phyloP scores from a whole-genome alignment of 2,113 vertebrate genomes.

The Spheniscus mendiculus region DNA sequence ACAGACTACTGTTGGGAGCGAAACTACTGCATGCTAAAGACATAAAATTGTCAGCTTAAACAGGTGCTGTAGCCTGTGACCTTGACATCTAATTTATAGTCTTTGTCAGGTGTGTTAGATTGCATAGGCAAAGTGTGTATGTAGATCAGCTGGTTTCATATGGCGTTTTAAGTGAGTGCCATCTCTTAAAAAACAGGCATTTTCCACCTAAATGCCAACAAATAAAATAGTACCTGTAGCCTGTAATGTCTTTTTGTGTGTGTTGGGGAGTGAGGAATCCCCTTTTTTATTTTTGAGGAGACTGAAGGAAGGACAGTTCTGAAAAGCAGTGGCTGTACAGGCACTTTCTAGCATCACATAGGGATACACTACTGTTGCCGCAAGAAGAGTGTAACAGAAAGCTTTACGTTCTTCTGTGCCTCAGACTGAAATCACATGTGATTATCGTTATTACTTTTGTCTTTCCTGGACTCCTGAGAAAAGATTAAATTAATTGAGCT shows the following conservation, averaged over 20 bases:
- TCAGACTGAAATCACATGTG: neutral
- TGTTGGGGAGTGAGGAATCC: neutral
- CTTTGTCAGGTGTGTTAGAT: neutral
- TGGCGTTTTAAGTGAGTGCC: neutral
- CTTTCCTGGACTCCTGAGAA: neutral
- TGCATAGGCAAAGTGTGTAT: neutral
- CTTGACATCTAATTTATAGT: neutral
- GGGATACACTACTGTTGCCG: accelerated
- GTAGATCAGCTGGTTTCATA: neutral
- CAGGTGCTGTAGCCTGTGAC: neutral
- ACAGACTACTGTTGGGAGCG: neutral
- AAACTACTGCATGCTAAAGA: neutral
- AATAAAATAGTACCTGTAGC: neutral
- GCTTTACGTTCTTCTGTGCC: neutral
- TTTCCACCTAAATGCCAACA: neutral
- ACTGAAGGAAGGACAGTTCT: neutral
- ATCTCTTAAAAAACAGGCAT: neutral
- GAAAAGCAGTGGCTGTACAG: neutral
- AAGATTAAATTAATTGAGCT: neutral
- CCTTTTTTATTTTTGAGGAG: neutral
- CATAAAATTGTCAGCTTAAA: neutral
- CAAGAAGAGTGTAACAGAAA: neutral
- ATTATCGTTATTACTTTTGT: neutral
- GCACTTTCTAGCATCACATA: neutral
- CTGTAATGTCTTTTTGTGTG: neutral